phyloP scores from a whole-genome alignment of 2,113 vertebrate species.

The Microtus richardsoni region DNA sequence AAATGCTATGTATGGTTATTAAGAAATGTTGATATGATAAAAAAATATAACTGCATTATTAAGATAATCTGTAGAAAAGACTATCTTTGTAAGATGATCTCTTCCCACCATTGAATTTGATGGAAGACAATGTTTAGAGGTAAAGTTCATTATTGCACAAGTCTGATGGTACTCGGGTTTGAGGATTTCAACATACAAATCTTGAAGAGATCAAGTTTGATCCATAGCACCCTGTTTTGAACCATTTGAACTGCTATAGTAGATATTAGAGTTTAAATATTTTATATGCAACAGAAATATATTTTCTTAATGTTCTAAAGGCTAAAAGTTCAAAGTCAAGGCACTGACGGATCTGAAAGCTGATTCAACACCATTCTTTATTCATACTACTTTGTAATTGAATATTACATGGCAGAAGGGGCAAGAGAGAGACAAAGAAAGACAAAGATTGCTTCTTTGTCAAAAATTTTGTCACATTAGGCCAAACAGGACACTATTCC shows the following conservation, averaged over 20 bases:
- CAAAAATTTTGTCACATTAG: background rate
- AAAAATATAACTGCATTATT: background rate
- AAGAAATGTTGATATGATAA: background rate
- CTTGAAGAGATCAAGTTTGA: background rate
- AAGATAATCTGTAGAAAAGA: background rate
- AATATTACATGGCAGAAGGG: background rate
- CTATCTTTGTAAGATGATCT: background rate
- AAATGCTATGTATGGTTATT: background rate
- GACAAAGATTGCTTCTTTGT: background rate
- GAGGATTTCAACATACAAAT: background rate
- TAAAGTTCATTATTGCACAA: background rate
- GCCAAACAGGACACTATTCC: background rate
- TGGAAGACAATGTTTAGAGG: background rate
- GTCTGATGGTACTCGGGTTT: background rate
- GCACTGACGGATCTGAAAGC: background rate
- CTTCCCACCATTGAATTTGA: background rate
- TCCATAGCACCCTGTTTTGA: fast-evolving
- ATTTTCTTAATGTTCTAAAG: background rate
- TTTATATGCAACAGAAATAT: background rate
- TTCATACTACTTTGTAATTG: background rate
- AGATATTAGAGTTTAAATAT: background rate
- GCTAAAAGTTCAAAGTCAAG: background rate
- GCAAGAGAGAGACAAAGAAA: background rate
- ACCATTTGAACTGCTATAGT: background rate
- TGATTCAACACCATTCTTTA: background rate